Evolutionary conservation across 2,797 vertebrate species (phyloP).

Genomic region (Bovichtus diacanthus): DNA sequence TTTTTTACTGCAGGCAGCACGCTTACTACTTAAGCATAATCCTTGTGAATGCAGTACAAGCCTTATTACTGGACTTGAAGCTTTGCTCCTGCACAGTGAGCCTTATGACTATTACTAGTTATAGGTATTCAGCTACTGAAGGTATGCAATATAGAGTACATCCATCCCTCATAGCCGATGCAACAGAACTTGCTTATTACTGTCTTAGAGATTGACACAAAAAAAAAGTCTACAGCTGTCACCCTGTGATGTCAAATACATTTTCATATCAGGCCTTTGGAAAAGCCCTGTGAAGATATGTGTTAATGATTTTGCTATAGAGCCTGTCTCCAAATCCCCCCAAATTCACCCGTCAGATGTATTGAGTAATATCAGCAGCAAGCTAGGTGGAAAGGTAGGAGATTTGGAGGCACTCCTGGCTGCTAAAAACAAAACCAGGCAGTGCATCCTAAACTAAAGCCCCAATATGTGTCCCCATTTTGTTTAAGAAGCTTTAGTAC

Average conservation of each 20-base stretch:
- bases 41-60: slow-evolving; percentile 40
- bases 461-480: not conserved
- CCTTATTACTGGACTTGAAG: slow-evolving; percentile 29
- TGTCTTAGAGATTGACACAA: slow-evolving; percentile 3
- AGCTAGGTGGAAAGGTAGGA: not conserved
- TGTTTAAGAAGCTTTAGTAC: not conserved
- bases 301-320: not conserved
- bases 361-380: not conserved
- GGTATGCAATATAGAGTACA: slow-evolving; percentile 1
- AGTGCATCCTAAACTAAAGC: not conserved
- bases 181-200: not conserved
- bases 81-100: slow-evolving; percentile 30
- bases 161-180: not conserved
- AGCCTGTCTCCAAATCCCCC: not conserved
- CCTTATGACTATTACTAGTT: not conserved
- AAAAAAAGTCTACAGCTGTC: slow-evolving; percentile 27
- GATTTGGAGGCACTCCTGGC: not conserved
- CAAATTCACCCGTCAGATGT: not conserved
- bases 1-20: slow-evolving; percentile 57
- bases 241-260: not conserved
- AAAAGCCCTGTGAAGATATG: not conserved
- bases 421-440: not conserved
- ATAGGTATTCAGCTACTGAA: not conserved
- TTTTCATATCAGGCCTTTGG: not conserved
- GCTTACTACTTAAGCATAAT: slow-evolving; percentile 59